phyloP scores from a whole-genome alignment of 2,888 invertebrate genomes.

The Lysandra coridon region DNA sequence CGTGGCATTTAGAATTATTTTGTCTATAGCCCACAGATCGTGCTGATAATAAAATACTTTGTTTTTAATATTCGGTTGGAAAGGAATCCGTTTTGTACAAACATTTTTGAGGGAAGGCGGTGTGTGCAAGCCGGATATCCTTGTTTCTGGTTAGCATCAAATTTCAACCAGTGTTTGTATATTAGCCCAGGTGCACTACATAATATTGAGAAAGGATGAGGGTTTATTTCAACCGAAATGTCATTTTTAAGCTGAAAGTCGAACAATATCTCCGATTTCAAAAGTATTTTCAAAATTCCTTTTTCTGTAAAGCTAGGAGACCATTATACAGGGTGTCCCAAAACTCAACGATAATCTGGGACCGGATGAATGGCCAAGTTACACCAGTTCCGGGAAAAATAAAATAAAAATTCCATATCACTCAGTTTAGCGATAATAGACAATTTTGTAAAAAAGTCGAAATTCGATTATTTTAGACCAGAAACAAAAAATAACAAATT shows the following conservation, averaged over 20 bases:
- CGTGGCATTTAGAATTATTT: not conserved
- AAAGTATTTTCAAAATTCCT: no score
- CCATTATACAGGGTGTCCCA: no score
- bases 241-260: not conserved
- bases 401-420: no score
- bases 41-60: not conserved
- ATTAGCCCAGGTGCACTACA: not conserved
- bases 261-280: not conserved
- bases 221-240: not conserved
- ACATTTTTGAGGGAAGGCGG: slow-evolving; percentile 31
- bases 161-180: slow-evolving; percentile 56
- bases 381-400: no score
- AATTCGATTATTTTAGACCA: no score
- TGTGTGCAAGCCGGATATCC: slow-evolving; percentile 58
- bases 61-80: not conserved
- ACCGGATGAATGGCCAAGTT: no score
- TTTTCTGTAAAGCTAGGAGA: no score
- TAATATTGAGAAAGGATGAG: not conserved
- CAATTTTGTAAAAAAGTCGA: no score
- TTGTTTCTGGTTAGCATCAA: slow-evolving; percentile 62
- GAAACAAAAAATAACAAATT: no score
- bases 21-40: not conserved
- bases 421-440: no score
- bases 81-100: not conserved
- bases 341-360: no score